phyloP scores from a whole-genome alignment of 2,888 invertebrate species.

The Idaea biselata region DNA sequence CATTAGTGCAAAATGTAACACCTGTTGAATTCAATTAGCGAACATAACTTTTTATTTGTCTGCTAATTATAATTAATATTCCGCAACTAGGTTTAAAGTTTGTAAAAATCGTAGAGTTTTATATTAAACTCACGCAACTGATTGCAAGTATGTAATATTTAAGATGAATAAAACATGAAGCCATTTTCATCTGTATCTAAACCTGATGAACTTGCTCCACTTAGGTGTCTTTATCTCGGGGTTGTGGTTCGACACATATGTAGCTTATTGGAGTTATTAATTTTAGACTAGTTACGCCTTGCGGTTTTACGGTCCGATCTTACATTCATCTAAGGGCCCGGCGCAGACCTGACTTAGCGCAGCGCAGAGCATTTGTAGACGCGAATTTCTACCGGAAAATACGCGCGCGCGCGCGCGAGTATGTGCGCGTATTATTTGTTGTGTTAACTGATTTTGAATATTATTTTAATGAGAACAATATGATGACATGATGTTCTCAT shows the following conservation, averaged over 20 bases:
- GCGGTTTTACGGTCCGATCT: too few relatives aligned
- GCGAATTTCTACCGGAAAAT: too few relatives aligned
- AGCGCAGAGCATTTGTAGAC: too few relatives aligned
- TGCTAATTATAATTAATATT: not conserved
- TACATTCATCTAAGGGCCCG: too few relatives aligned
- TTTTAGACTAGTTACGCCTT: too few relatives aligned
- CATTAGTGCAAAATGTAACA: not conserved
- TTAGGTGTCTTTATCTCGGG: conserved; percentile 21
- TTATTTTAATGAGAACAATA: too few relatives aligned
- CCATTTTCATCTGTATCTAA: conserved; percentile 12
- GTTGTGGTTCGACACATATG: conserved; percentile 17
- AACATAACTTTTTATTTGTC: conserved; percentile 4
- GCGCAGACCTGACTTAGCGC: too few relatives aligned
- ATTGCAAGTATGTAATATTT: conserved; percentile 12
- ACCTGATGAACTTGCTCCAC: conserved; percentile 50
- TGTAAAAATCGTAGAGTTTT: not conserved
- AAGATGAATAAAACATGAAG: conserved; percentile 25
- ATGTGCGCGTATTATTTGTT: too few relatives aligned
- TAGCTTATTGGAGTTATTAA: conserved; percentile 11
- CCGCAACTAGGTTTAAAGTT: not conserved
- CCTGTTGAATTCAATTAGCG: conserved; percentile 1
- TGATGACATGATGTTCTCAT: too few relatives aligned
- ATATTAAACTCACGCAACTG: not conserved
- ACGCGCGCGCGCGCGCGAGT: too few relatives aligned
- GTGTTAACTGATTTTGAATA: too few relatives aligned